Evolutionary conservation across 2,113 vertebrate species (phyloP).

Genomic region (Barbus barbus): DNA sequence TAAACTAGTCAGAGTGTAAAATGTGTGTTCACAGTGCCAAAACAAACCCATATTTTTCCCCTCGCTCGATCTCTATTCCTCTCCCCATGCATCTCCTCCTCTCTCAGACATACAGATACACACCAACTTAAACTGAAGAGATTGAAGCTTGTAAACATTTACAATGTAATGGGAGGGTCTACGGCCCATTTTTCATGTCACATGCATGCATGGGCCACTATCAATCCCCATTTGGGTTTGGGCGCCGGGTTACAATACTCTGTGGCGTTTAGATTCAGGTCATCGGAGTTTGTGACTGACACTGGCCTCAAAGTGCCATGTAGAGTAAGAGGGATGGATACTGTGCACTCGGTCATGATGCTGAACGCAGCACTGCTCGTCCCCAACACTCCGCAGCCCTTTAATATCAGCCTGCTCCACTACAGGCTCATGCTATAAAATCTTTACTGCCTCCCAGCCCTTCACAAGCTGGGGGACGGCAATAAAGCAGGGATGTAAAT

Average conservation of each 20-base stretch:
- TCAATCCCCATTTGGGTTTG: conserved; percentile 43
- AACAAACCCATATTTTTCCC: not conserved
- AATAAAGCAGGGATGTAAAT: conserved; percentile 66
- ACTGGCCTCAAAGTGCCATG: conserved; percentile 74
- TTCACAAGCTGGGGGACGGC: conserved; percentile 57
- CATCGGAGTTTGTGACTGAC: conserved; percentile 40
- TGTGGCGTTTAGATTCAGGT: not conserved
- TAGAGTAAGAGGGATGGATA: conserved; percentile 59
- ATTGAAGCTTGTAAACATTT: conserved; percentile 46
- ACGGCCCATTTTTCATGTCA: conserved; percentile 42
- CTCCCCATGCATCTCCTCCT: not conserved
- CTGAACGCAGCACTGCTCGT: conserved; percentile 40
- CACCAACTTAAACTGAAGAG: conserved; percentile 4
- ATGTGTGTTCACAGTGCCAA: too few species aligned
- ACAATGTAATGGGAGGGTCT: conserved; percentile 20
- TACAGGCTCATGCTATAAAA: conserved; percentile 53
- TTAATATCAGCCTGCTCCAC: conserved; percentile 47
- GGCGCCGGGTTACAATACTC: conserved; percentile 33
- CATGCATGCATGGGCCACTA: conserved; percentile 21
- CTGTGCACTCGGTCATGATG: conserved; percentile 3
- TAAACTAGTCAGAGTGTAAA: not conserved
- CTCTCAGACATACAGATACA: not conserved
- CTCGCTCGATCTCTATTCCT: not conserved
- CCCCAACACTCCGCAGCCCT: conserved; percentile 48
- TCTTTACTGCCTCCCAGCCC: conserved; percentile 55